These are phyloP conservation scores for Parotocinclus haroldoi DNA, from an alignment of 2,797 vertebrate species.

Conservation along the genomic window DNA sequence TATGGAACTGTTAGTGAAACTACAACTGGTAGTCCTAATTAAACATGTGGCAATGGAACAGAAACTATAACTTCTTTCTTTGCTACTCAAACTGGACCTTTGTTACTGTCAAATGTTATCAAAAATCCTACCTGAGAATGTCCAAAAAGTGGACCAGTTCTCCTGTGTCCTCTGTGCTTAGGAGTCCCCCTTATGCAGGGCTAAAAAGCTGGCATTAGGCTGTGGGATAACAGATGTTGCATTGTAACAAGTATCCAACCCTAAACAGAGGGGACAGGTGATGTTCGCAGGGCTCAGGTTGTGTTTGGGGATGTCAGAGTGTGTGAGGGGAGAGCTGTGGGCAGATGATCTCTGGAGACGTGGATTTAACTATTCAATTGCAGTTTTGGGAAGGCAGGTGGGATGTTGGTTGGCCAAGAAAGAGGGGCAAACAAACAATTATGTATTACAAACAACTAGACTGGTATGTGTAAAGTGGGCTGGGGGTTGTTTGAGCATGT, in stretches of 20 bases:
- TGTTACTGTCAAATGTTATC: background rate
- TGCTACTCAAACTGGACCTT: too few species aligned
- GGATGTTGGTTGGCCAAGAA: conserved; percentile 44
- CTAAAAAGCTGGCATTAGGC: conserved; percentile 13
- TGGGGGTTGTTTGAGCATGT: too few species aligned
- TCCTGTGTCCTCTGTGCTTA: background rate
- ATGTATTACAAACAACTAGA: conserved; percentile 44
- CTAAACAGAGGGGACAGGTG: conserved; percentile 45
- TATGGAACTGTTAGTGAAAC: too few species aligned
- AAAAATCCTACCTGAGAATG: background rate
- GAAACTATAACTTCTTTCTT: too few species aligned
- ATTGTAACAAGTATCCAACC: conserved; percentile 51
- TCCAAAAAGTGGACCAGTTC: conserved; percentile 1
- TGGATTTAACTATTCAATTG: conserved; percentile 7
- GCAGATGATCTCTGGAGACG: conserved; percentile 19
- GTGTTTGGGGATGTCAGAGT: conserved; percentile 25
- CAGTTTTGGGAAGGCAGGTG: conserved; percentile 42
- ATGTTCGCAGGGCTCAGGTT: conserved; percentile 40
- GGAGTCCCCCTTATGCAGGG: conserved; percentile 6
- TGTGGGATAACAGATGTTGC: conserved; percentile 44
- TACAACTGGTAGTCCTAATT: too few species aligned
- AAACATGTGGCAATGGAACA: too few species aligned
- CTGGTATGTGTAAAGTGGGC: background rate
- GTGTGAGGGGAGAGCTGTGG: conserved; percentile 3
- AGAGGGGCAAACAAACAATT: conserved; percentile 41